Base-by-base conservation (phyloP, 2,113 vertebrate species). In the Vireo altiloquus region DNA sequence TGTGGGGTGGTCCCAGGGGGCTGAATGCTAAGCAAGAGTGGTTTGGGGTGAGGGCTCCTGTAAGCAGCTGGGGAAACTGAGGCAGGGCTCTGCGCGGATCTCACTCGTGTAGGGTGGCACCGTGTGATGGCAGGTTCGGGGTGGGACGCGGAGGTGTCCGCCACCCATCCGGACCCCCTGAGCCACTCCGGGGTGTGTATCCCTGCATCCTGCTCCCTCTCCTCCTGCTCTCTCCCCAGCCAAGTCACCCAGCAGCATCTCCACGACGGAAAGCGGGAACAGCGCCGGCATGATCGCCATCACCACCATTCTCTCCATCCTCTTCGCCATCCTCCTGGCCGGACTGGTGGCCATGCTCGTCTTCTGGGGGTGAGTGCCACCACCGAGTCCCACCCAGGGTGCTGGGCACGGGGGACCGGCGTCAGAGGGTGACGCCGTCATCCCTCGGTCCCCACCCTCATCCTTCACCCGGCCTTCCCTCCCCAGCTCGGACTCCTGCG, bases 271-370 rank as follows among this genome's bases (percentile, higher is more conserved):
- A 20, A 6, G 56, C 7, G 5, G 83, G 33, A 64, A 24, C 47
- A 52, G 92, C 13, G 74, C 85, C 0, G 87, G 92, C 47, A 97
- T 97, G 94, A 96, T 97, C 13, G 84, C 96, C 87, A 94, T 98
- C 91, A 90, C 96, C 24, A 11, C 96, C 83, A 86, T 98, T 63
- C 93, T 98, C 61, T 97, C 97, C 19, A 84, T 98, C 87, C 94
- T 98, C 54, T 64, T 96, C 3, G 96, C 98, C n/a, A 2, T 97
- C 53, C 77, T 98, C n/a, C 89, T 98, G 44, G 91, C 91, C 1
- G 39, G 35, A 11, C 89, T 98, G 42, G 35, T 98, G 9, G 63
- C 92, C 49, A 37, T 35, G 63, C 30, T 97, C 65, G 3, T 85
- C 71, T 78, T 76, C 37, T 85, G 75, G 27, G 53, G 94, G 97